Evolutionary conservation across 1,140 invertebrate species (phyloP), one percentile per base, ranked within the genome.

Genomic region (Ceratina calcarata): DNA sequence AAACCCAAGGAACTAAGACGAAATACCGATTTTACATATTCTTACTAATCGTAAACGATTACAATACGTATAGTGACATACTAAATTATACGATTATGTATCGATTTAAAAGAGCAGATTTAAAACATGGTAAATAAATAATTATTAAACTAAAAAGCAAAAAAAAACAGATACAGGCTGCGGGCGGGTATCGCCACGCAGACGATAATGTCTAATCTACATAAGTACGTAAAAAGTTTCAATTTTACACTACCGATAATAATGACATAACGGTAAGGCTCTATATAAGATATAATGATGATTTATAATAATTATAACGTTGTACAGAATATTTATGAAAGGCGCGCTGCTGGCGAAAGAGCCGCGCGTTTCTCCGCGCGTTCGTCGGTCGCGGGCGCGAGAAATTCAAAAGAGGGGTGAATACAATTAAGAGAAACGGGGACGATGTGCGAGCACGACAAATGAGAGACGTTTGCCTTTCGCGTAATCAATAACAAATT

Each of bases 161-260:
- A 76, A 84, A 89, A 32, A 53, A 86, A 89, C 87, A 80, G 88
- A 87, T 45, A 83, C 78, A 45, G 80, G 18, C 62, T 61, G 82
- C 67, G 53, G 70, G 70, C 82, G 85, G 53, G 70, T 66, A 87
- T 84, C 85, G 89, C 87, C 83, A 86, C 87, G 78, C 81, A 89
- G 87, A 87, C 87, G 86, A 80, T 91, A 92, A 91, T 72, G 70
- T 92, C 85, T 91, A 90, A 91, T 91, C 87, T 90, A 90, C 81
- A 74, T 93, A 93, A 92, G 90, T 92, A 92, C 91, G 90, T 92
- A 93, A 92, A 45, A 85, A 90, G 89, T 93, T 93, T 93, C 90
- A 92, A 93, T 93, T 93, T 93, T 93, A 93, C 92, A 93, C 91
- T 93, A 93, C 88, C 89, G 91, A 93, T 93, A 93, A 93, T 92